phyloP scores from a whole-genome alignment of 2,113 vertebrate species.

The Potamarius usumacintae region DNA sequence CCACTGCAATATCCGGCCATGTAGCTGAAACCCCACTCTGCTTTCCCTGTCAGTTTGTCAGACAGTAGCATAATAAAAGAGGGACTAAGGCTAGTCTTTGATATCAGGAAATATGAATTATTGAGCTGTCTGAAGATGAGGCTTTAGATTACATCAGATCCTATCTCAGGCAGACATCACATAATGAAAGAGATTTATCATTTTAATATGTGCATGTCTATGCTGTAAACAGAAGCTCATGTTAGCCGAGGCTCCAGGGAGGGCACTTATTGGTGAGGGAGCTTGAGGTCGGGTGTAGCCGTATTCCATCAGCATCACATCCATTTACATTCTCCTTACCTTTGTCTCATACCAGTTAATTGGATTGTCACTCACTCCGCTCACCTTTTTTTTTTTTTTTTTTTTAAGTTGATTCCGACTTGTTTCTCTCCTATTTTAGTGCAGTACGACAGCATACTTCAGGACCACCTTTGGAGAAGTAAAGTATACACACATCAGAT shows the following conservation, averaged over 20 bases:
- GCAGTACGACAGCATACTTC: slow-evolving; percentile 12
- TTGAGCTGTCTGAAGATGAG: slow-evolving; percentile 54
- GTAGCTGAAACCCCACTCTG: slow-evolving; percentile 44
- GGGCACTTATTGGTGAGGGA: slow-evolving; percentile 52
- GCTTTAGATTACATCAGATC: slow-evolving; percentile 55
- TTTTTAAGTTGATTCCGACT: slow-evolving; percentile 31
- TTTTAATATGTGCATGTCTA: slow-evolving; percentile 59
- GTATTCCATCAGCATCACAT: slow-evolving; percentile 34
- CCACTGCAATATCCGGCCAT: slow-evolving; percentile 46
- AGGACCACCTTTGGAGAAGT: not conserved
- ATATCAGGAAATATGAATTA: slow-evolving; percentile 59
- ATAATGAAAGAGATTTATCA: slow-evolving; percentile 61
- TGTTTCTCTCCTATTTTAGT: slow-evolving; percentile 57
- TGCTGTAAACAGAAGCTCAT: slow-evolving; percentile 50
- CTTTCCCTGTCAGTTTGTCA: slow-evolving; percentile 53
- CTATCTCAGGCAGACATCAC: slow-evolving; percentile 56
- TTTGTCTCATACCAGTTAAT: slow-evolving; percentile 37
- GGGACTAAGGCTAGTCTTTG: slow-evolving; percentile 51
- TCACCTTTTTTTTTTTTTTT: not conserved
- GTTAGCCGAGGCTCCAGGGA: slow-evolving; percentile 45
- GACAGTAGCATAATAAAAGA: slow-evolving; percentile 51
- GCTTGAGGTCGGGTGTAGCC: slow-evolving; percentile 36
- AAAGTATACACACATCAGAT: not conserved
- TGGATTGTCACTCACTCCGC: slow-evolving; percentile 45
- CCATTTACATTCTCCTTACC: slow-evolving; percentile 39